Evolutionary conservation across 2,113 vertebrate species (phyloP).

Genomic region (Parus major): DNA sequence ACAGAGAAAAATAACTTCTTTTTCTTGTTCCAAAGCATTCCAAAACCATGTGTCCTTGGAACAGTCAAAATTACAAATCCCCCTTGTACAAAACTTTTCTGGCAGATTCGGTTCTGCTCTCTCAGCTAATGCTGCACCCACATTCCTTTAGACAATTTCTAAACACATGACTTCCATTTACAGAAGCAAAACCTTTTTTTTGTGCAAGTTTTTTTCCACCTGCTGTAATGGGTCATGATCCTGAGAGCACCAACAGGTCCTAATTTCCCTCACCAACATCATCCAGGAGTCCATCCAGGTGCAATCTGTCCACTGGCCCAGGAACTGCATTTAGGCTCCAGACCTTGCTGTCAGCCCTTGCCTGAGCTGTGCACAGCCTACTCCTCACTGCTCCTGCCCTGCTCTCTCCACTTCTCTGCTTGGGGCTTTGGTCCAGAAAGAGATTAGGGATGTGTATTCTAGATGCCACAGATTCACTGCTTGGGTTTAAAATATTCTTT

Average conservation of each 20-base stretch:
- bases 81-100: neutral
- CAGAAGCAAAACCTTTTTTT: neutral
- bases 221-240: neutral
- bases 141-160: neutral
- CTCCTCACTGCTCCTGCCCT: neutral
- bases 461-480: neutral
- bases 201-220: neutral
- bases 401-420: neutral
- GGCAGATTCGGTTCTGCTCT: neutral
- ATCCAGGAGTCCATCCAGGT: no score
- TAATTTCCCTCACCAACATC: neutral
- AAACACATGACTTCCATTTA: neutral
- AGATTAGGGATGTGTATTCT: neutral
- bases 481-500: neutral
- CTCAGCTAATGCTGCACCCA: neutral
- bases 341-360: neutral
- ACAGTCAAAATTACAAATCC: neutral
- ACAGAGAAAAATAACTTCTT: neutral
- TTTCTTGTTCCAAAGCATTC: constrained; percentile 1
- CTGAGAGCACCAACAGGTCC: neutral
- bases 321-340: neutral
- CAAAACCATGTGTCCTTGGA: neutral
- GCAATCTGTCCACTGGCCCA: neutral
- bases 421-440: neutral
- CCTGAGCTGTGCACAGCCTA: neutral